phyloP scores from a whole-genome alignment of 2,113 vertebrate genomes.

The Thalassoma bifasciatum region DNA sequence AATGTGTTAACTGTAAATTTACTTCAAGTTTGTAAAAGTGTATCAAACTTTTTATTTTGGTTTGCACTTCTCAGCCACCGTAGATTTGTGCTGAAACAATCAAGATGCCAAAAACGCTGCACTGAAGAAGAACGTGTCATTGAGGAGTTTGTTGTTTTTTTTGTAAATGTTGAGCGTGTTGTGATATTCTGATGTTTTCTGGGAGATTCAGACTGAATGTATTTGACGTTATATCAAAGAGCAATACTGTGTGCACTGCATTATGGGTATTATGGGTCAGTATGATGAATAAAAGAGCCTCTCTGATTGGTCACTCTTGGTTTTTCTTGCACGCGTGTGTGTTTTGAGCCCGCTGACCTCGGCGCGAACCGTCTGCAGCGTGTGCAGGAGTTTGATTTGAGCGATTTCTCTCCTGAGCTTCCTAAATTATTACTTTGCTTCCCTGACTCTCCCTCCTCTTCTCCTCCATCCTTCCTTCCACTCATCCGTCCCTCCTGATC shows the following conservation, averaged over 20 bases:
- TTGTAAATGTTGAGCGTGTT: background rate
- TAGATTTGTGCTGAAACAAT: too few relatives aligned
- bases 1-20: too few relatives aligned
- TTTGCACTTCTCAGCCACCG: too few relatives aligned
- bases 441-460: conserved; percentile 25
- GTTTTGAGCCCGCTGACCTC: conserved; percentile 51
- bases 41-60: too few relatives aligned
- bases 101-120: conserved; percentile 10
- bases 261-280: background rate
- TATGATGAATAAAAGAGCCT: conserved; percentile 67
- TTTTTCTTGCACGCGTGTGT: background rate
- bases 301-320: conserved; percentile 7
- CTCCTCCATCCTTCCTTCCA: background rate
- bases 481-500: background rate
- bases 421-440: conserved; percentile 60
- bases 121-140: background rate
- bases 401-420: conserved; percentile 38
- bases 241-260: conserved; percentile 34
- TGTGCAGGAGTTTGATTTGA: conserved; percentile 45
- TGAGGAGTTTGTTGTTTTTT: background rate
- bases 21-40: too few relatives aligned
- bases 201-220: conserved; percentile 49
- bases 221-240: conserved; percentile 23
- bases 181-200: conserved; percentile 21
- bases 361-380: conserved; percentile 45